Percentiles rank a stretch among this genome's conserved stretches.
phyloP scores from a whole-genome alignment of 2,797 vertebrate genomes.

The Rhinoraja longicauda region DNA sequence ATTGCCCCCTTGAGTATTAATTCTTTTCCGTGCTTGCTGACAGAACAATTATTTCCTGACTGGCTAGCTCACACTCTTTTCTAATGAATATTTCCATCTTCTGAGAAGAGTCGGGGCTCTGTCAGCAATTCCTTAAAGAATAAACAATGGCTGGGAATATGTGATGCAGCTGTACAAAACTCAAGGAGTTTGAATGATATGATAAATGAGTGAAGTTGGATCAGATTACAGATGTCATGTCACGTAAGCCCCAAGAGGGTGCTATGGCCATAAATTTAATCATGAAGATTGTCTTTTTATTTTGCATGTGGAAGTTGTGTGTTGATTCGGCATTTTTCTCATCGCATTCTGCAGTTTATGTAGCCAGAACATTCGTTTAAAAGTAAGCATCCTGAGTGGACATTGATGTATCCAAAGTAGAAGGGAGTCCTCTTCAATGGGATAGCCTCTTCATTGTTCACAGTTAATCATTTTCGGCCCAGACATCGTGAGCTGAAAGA shows the following conservation, averaged over 20 bases:
- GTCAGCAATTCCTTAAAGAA: neutral
- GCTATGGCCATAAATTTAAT: neutral
- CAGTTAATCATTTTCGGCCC: no score
- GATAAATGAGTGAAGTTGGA: neutral
- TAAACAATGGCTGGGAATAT: neutral
- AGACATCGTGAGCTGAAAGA: no score
- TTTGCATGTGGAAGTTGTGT: neutral
- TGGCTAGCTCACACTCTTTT: neutral
- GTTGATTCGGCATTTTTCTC: neutral
- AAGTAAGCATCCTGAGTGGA: neutral
- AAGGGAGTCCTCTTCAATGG: neutral
- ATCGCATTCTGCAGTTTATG: neutral
- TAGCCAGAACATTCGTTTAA: neutral
- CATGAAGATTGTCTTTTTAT: neutral
- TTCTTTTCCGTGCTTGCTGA: constrained; percentile 13
- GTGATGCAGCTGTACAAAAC: neutral
- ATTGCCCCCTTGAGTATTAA: constrained; percentile 10
- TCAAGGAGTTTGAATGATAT: neutral
- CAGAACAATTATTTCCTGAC: constrained; percentile 23
- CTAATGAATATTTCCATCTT: neutral
- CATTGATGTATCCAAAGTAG: neutral
- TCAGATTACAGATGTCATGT: neutral
- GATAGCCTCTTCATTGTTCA: neutral
- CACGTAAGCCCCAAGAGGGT: neutral
- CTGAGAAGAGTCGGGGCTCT: neutral